Conservation (phyloP, 53 echinoderm and acorn worm species). For the Holothuria leucospilota region DNA sequence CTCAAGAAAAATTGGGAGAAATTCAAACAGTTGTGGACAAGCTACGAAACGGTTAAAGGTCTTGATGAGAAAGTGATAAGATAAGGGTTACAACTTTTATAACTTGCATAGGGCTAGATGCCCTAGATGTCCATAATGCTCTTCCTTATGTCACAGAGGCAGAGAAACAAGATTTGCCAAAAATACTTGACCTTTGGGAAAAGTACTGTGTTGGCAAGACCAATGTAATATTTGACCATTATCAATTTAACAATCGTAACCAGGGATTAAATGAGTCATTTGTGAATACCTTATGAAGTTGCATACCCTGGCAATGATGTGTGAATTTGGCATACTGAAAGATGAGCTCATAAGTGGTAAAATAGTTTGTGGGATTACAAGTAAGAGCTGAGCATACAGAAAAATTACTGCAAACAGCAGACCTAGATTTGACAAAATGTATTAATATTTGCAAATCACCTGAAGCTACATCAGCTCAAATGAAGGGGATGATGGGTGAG, state of each 20-base stretch:
- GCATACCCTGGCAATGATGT: neutral
- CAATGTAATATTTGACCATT: constrained; percentile 17
- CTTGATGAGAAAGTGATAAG: too few relatives aligned
- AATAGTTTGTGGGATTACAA: constrained; percentile 24
- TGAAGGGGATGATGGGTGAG: neutral
- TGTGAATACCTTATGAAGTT: constrained; percentile 8
- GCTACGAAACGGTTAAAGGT: too few relatives aligned
- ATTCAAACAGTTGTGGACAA: too few relatives aligned
- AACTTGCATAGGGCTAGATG: too few relatives aligned
- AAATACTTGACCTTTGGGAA: too few relatives aligned
- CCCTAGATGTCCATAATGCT: too few relatives aligned
- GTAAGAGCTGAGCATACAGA: constrained; percentile 2
- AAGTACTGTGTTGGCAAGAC: constrained; percentile 14
- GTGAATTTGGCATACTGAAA: constrained; percentile 6
- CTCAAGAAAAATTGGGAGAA: too few relatives aligned
- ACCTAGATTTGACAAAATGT: constrained; percentile 38
- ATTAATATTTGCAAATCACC: constrained; percentile 18
- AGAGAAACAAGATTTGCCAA: too few relatives aligned
- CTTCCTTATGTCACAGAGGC: too few relatives aligned
- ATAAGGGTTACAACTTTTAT: too few relatives aligned
- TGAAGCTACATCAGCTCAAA: constrained; percentile 10
- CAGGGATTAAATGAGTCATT: constrained; percentile 1
- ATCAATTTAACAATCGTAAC: constrained; percentile 1
- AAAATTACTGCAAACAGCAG: constrained; percentile 32
- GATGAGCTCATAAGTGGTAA: constrained; percentile 3